Base-by-base conservation (phyloP, 2,888 invertebrate species). In the Penaeus monodon region DNA sequence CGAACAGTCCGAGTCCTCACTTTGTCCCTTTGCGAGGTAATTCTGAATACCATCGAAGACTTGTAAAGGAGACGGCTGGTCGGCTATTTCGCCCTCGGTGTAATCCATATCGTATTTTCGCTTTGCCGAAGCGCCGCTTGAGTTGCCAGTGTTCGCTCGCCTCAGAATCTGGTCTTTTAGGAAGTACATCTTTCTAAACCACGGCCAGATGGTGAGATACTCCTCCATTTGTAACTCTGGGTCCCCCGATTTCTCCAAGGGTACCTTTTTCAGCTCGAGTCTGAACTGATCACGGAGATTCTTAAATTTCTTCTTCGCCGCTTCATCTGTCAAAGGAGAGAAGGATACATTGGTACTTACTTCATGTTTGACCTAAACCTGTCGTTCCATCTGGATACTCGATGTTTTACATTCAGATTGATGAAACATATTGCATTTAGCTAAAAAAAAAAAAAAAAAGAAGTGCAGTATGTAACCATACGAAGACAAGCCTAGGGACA, bases 281-380 rank as follows among this genome's bases (percentile, higher is more conserved):
- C 85, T 49, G 64, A 85, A 85, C 81, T 85, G 85, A 76, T 85
- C 85, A 27, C 85, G 70, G 65, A 85, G 85, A 63, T 73, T 85
- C 70, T 85, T 85, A 64, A 85, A 85, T 76, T 81, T 85, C 68
- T 79, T 85, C 76, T 81, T 81, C 2, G 85, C 85, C 12, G 24
- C 44, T 33, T 85, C 85, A 8, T 44, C 85, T 85, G 81, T 29
- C 27, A 70, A 79, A 29, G 29, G 49, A 77, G 7, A 79, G 27
- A 57, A n/a, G 3, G 14, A 10, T n/a, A 17, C 17, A 0, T 57
- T 17, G 10, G 17, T 57, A 57, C 10, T 57, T 20, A 49, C 17
- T 57, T 17, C 17, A 57, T 17, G 14, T 57, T 57, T 14, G 14
- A 14, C 17, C 57, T 57, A 3, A 57, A 20, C 57, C 57, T 17